phyloP scores from a whole-genome alignment of 2,797 vertebrate species.

The Hipposideros larvatus region DNA sequence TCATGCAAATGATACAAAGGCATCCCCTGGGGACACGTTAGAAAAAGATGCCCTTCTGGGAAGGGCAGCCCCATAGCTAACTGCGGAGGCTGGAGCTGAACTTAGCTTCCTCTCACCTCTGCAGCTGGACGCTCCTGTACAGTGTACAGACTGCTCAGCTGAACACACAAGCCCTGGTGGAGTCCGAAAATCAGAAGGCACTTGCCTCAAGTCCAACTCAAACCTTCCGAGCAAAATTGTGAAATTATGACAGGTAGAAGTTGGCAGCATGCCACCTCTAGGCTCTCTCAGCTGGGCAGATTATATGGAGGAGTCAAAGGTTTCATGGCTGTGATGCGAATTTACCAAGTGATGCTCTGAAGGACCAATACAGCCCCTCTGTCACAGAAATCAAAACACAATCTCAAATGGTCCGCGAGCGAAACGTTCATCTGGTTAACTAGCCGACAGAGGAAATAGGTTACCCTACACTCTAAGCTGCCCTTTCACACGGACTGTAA shows the following conservation, averaged over 20 bases:
- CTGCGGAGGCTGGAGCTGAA: too few species aligned
- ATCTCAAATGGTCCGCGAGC: not conserved
- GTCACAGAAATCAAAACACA: not conserved
- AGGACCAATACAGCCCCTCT: not conserved
- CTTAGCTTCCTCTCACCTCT: not conserved
- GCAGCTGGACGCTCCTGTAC: not conserved
- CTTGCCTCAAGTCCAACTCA: not conserved
- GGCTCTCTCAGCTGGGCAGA: not conserved
- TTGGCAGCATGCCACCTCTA: not conserved
- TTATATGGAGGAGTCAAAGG: not conserved
- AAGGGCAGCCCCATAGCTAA: not conserved
- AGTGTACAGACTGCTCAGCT: not conserved
- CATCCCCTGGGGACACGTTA: not conserved
- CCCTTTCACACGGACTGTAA: not conserved
- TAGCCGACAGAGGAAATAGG: not conserved
- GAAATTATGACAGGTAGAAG: not conserved
- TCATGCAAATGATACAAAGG: not conserved
- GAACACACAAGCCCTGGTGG: not conserved
- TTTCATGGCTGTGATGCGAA: not conserved
- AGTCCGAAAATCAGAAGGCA: not conserved
- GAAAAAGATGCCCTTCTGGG: not conserved
- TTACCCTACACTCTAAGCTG: not conserved
- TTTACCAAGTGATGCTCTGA: not conserved
- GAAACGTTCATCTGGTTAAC: not conserved
- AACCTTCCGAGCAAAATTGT: not conserved